Percentiles rank a stretch among this genome's conserved stretches.
These are phyloP conservation scores for Drosophila kuntzei DNA, from an alignment of 2,888 invertebrate genomes.

Conservation along the genomic window DNA sequence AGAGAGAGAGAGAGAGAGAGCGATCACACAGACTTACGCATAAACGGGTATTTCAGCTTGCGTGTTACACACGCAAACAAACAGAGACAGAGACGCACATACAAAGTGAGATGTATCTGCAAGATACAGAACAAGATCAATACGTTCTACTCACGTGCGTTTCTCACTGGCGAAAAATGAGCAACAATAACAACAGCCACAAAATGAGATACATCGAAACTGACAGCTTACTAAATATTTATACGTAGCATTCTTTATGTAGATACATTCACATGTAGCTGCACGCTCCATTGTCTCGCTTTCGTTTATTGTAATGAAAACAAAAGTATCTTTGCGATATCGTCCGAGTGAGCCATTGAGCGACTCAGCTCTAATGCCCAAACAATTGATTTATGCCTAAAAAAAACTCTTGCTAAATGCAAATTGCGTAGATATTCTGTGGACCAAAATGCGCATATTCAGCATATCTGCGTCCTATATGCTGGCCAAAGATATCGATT, in stretches of 20 bases:
- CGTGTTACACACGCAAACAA: conserved; percentile 13
- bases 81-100: conserved; percentile 30
- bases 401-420: conserved; percentile 53
- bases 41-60: conserved; percentile 73
- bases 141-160: conserved; percentile 77
- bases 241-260: conserved; percentile 59
- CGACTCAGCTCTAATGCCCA: conserved; percentile 12
- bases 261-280: conserved; percentile 57
- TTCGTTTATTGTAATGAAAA: conserved; percentile 72
- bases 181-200: conserved; percentile 20
- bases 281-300: conserved; percentile 59
- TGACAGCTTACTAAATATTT: conserved; percentile 71
- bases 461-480: conserved; percentile 43
- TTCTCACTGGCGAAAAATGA: conserved; percentile 41
- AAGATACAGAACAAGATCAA: conserved; percentile 79
- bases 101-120: conserved; percentile 70
- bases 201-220: conserved; percentile 52
- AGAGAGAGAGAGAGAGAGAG: conserved; percentile 21
- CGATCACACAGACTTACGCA: conserved; percentile 53
- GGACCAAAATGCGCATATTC: conserved; percentile 55
- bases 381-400: conserved; percentile 50
- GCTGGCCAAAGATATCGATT: conserved; percentile 28
- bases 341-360: conserved; percentile 8
- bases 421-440: conserved; percentile 51
- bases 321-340: conserved; percentile 57